Base-by-base conservation (phyloP, 1,140 invertebrate species). In the Neodiprion virginianus region DNA sequence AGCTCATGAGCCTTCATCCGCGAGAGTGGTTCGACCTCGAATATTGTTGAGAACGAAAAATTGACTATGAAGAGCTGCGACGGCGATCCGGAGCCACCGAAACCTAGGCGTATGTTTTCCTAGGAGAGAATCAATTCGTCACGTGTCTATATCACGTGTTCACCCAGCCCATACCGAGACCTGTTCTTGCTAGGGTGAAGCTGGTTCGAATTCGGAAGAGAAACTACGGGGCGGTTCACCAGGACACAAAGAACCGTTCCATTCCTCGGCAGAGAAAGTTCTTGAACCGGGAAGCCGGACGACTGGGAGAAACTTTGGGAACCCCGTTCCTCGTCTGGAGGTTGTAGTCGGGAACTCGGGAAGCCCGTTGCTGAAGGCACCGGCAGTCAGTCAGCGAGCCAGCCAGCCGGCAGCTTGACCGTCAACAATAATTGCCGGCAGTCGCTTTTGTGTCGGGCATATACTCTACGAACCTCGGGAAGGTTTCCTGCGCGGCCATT, bases 21-120 rank as follows among this genome's bases (percentile, higher is more conserved):
- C 17, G 17, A 21, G 17, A 21, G 17, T 21, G 11, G 11, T 65
- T 65, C 47, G 17, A 61, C 53, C 0, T 28, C 48, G n/a, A 40
- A 11, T 11, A 21, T 21, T 21, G 67, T 68, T n/a, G 17, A 68
- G 28, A 68, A 11, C 17, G 67, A 68, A 17, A 68, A 68, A 68
- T 68, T 11, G 9, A 17, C 9, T 68, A 21, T n/a, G 9, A 10
- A 10, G 67, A 11, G 9, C 67, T 68, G 67, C 9, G 8, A 28
- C 17, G 48, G 12, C 70, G 11, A 74, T 71, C 50, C 75, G 77
- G 75, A 21, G 17, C 17, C 17, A 21, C 17, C 0, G 17, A 21
- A 21, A 21, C 17, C 17, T 21, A 21, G 17, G 17, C 0, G 17
- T 1, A 21, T 21, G 17, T 21, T 21, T 21, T 21, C 17, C 17